Conservation (phyloP, 2,797 vertebrate species). For the Karalla daura region DNA sequence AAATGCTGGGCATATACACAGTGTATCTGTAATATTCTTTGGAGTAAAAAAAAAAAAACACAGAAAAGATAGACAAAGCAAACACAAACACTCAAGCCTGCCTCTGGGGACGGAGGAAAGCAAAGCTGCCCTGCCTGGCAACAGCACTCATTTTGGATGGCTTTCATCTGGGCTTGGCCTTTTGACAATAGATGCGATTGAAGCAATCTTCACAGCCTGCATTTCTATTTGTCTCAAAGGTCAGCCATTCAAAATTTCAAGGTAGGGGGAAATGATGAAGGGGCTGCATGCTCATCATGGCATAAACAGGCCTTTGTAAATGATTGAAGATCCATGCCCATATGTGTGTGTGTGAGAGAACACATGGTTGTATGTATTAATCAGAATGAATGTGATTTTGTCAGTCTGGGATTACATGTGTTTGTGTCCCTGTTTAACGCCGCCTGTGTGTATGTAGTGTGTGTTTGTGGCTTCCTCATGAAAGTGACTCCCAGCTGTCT, state of each 20-base stretch:
- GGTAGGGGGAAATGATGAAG: constrained; percentile 29
- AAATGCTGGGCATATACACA: constrained; percentile 48
- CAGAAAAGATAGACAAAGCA: constrained; percentile 41
- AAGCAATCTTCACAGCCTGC: constrained; percentile 65
- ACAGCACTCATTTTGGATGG: constrained; percentile 62
- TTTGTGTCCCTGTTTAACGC: constrained; percentile 19
- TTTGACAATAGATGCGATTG: constrained; percentile 70
- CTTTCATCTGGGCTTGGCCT: constrained; percentile 68
- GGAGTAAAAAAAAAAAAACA: constrained; percentile 14
- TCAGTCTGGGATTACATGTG: constrained; percentile 25
- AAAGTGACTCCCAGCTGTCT: constrained; percentile 15
- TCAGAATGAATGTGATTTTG: constrained; percentile 16
- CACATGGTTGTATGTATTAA: constrained; percentile 7
- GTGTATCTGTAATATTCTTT: constrained; percentile 35
- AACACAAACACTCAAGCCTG: constrained; percentile 54
- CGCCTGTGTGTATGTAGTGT: constrained; percentile 11
- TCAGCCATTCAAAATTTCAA: constrained; percentile 60
- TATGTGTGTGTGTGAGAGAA: constrained; percentile 2
- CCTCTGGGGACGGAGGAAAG: constrained; percentile 59
- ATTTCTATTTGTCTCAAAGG: constrained; percentile 73
- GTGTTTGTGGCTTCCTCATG: constrained; percentile 7
- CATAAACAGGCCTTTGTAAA: constrained; percentile 38
- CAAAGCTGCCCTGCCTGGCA: constrained; percentile 62
- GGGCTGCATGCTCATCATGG: constrained; percentile 15
- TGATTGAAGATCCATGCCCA: constrained; percentile 15